These are phyloP conservation scores for Eurystomus gularis DNA, from an alignment of 2,113 vertebrate species.

Conservation along the genomic window DNA sequence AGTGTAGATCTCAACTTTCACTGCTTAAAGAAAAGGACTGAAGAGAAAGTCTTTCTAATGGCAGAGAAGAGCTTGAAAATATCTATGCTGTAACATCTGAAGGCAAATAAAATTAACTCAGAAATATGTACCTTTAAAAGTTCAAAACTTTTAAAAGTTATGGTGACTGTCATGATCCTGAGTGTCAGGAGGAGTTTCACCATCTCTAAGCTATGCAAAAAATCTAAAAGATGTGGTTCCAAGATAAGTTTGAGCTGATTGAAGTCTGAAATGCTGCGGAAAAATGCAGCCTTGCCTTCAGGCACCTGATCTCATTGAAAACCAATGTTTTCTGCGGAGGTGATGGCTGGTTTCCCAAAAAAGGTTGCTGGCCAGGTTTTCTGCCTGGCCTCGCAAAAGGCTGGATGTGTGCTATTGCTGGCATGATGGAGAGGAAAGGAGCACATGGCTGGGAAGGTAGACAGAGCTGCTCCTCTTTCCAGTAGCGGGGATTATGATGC, in stretches of 20 bases:
- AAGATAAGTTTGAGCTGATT: not conserved
- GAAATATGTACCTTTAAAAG: not conserved
- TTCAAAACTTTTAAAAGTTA: not conserved
- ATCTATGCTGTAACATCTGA: not conserved
- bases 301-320: constrained; percentile 20
- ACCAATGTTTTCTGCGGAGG: not conserved
- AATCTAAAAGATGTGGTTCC: not conserved
- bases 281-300: not conserved
- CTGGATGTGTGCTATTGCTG: not conserved
- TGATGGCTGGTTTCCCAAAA: not conserved
- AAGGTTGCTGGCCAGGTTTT: not conserved
- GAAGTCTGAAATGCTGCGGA: not conserved
- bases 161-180: not conserved
- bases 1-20: not conserved
- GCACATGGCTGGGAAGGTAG: not conserved
- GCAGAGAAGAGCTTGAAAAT: not conserved
- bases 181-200: not conserved
- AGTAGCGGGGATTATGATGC: not conserved
- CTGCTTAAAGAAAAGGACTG: not conserved
- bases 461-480: not conserved
- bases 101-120: not conserved
- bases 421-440: not conserved
- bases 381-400: not conserved
- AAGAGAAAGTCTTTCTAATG: not conserved
- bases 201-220: not conserved